Conservation (phyloP, 1,140 invertebrate genomes). For the Drosophila baimaii region DNA sequence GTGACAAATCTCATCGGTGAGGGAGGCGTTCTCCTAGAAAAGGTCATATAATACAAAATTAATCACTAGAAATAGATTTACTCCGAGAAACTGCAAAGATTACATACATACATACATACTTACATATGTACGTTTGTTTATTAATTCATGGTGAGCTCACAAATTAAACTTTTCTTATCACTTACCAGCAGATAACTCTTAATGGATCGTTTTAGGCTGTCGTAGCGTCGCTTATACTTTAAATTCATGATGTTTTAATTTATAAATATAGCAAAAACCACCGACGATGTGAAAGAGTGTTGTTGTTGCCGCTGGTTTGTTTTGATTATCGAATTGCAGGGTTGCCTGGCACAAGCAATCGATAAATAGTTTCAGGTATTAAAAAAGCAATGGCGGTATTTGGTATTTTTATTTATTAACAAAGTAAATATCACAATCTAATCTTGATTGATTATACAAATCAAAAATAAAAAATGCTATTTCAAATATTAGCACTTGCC, state of each 20-base stretch:
- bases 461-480: neutral
- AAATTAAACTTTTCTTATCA: too few species aligned
- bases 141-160: too few species aligned
- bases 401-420: conserved; percentile 16
- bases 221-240: conserved; percentile 34
- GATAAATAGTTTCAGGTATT: neutral
- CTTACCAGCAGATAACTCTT: conserved; percentile 37
- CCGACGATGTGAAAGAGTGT: neutral
- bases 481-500: too few species aligned
- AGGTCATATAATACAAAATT: neutral
- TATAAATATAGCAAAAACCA: conserved; percentile 21
- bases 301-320: conserved; percentile 22
- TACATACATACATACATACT: too few species aligned
- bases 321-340: conserved; percentile 29
- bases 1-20: conserved; percentile 91
- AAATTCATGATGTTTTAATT: conserved; percentile 44
- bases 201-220: conserved; percentile 23
- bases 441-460: conserved; percentile 10
- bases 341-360: neutral
- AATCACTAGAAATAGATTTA: neutral
- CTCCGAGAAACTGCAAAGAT: neutral
- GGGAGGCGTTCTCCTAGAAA: conserved; percentile 90
- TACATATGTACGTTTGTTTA: neutral
- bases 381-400: neutral
- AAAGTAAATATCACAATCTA: conserved; percentile 3